Conservation (phyloP, 2,797 vertebrate genomes). For the Pogoniulus pusillus region DNA sequence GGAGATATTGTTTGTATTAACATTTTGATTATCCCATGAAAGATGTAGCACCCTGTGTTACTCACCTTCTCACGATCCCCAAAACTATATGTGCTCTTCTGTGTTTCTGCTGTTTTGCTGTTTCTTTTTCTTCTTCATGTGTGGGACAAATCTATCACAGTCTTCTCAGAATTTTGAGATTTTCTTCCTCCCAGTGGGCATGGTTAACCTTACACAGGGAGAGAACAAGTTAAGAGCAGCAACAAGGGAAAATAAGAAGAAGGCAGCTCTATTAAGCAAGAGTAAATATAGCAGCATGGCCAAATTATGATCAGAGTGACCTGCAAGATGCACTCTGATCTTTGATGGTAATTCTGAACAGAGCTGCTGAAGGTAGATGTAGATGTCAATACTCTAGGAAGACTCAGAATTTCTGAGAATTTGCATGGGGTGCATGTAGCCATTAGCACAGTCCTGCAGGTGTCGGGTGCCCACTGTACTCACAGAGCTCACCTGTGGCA, state of each 20-base stretch:
- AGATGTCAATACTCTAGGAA: neutral
- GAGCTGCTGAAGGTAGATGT: neutral
- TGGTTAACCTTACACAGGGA: neutral
- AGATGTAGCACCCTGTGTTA: neutral
- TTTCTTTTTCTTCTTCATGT: neutral
- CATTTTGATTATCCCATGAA: neutral
- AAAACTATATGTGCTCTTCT: neutral
- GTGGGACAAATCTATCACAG: neutral
- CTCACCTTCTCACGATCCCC: neutral
- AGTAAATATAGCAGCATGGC: slow-evolving; percentile 15
- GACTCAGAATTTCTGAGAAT: neutral
- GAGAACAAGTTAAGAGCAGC: neutral
- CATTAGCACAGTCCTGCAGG: neutral
- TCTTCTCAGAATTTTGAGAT: neutral
- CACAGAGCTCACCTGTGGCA: neutral
- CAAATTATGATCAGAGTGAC: neutral
- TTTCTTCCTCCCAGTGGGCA: neutral
- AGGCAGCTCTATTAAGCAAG: slow-evolving; percentile 40
- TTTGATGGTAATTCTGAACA: slow-evolving; percentile 14
- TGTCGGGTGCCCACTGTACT: neutral
- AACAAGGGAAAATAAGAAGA: slow-evolving; percentile 1
- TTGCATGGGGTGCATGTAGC: neutral
- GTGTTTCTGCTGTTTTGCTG: neutral
- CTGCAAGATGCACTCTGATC: slow-evolving; percentile 19
- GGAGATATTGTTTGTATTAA: neutral